Evolutionary conservation across 2,113 vertebrate genomes (phyloP).

Genomic region (Trichechus manatus): DNA sequence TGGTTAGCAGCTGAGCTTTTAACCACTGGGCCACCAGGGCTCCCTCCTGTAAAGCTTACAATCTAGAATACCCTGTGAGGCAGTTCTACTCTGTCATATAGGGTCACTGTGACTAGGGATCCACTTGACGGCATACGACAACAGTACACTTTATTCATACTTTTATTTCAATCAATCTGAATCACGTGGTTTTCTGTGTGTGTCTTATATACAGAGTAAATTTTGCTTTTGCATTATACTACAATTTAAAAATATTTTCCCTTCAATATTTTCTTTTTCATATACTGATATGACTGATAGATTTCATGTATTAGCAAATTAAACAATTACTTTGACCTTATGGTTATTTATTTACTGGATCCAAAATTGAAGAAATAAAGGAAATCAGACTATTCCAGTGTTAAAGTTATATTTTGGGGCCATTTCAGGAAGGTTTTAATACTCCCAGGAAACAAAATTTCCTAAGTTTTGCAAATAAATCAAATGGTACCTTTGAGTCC

Average conservation of each 20-base stretch:
- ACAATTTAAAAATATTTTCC: neutral
- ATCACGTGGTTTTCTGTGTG: neutral
- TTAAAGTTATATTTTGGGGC: neutral
- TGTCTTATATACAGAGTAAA: neutral
- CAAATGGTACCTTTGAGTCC: neutral
- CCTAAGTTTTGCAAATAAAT: neutral
- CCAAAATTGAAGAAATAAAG: neutral
- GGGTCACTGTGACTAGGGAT: no score
- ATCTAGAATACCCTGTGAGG: no score
- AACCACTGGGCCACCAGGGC: no score
- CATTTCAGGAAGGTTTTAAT: constrained; percentile 11
- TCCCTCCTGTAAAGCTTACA: no score
- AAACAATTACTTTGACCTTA: neutral
- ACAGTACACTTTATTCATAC: neutral
- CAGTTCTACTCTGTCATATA: no score
- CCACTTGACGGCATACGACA: no score
- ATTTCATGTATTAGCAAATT: neutral
- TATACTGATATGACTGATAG: neutral
- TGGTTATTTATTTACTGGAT: neutral
- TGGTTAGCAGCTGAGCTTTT: no score
- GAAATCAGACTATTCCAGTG: neutral
- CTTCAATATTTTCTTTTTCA: neutral
- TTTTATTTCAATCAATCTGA: neutral
- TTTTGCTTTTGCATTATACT: neutral
- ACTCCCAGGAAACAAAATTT: neutral